Percentiles rank a stretch among this genome's conserved stretches.
These are phyloP conservation scores for Ips nitidus DNA, from an alignment of 1,140 invertebrate genomes.

Conservation along the genomic window DNA sequence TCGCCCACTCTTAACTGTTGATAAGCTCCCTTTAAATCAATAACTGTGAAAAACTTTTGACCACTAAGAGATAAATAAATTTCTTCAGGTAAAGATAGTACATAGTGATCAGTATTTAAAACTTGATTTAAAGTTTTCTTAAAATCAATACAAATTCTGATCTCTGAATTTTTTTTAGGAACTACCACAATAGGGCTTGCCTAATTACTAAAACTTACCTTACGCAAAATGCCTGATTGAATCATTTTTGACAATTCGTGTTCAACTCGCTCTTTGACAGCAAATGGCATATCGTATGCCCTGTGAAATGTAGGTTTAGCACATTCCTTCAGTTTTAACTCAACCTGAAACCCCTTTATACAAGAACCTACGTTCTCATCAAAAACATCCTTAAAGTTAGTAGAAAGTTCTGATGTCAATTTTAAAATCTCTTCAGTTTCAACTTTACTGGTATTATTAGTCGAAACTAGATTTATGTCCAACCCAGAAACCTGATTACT, in stretches of 20 bases:
- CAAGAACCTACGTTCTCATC: no score
- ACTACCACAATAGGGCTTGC: slow-evolving; percentile 52
- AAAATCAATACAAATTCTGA: slow-evolving; percentile 55
- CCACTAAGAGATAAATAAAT: slow-evolving; percentile 47
- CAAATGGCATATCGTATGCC: slow-evolving; percentile 16
- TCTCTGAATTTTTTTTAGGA: slow-evolving; percentile 47
- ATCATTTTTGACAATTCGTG: slow-evolving; percentile 17
- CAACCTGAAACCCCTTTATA: no score
- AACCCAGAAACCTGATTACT: no score
- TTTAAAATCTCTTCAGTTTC: no score
- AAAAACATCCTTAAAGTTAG: no score
- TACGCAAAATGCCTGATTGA: slow-evolving; percentile 11
- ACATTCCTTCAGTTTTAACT: neutral
- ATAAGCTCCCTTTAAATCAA: slow-evolving; percentile 33
- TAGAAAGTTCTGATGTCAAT: no score
- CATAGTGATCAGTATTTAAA: slow-evolving; percentile 47
- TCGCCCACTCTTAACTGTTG: slow-evolving; percentile 48
- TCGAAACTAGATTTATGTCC: no score
- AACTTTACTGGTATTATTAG: no score
- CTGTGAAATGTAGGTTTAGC: slow-evolving; percentile 5
- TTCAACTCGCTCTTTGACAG: slow-evolving; percentile 22
- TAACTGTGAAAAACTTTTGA: slow-evolving; percentile 46
- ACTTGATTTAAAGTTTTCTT: slow-evolving; percentile 50
- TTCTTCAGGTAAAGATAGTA: slow-evolving; percentile 45
- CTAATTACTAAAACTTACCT: slow-evolving; percentile 31